phyloP scores from a whole-genome alignment of 2,888 invertebrate species.

The Axea sp. region DNA sequence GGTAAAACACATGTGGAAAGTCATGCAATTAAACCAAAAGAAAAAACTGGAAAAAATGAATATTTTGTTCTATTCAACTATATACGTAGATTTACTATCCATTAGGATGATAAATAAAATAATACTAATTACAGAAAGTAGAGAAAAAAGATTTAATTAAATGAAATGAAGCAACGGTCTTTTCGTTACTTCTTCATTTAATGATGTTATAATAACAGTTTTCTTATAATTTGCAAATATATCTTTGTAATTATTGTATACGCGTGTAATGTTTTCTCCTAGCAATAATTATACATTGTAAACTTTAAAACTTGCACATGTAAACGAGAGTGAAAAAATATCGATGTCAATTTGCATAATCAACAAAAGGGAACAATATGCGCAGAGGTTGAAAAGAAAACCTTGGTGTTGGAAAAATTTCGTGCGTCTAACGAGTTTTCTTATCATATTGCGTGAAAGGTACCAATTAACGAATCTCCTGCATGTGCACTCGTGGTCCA shows the following conservation, averaged over 20 bases:
- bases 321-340: constrained; percentile 37
- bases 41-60: too few relatives aligned
- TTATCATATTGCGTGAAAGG: constrained; percentile 59
- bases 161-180: too few relatives aligned
- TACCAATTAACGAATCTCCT: constrained; percentile 49
- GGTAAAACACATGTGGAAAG: too few relatives aligned
- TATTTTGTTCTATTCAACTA: too few relatives aligned
- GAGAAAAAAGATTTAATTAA: too few relatives aligned
- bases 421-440: constrained; percentile 57
- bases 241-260: constrained; percentile 11
- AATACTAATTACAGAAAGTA: too few relatives aligned
- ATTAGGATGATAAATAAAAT: too few relatives aligned
- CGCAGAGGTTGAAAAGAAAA: constrained; percentile 23
- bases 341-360: constrained; percentile 51
- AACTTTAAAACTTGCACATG: constrained; percentile 9
- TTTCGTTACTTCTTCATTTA: constrained; percentile 1
- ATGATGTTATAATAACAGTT: constrained; percentile 6
- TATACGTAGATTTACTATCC: too few relatives aligned
- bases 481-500: neutral
- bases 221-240: constrained; percentile 7
- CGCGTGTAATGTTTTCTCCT: constrained; percentile 1
- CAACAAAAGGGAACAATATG: constrained; percentile 33
- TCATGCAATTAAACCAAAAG: too few relatives aligned
- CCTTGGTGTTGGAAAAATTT: constrained; percentile 47
- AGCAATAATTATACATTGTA: constrained; percentile 18